Evolutionary conservation across 2,888 invertebrate genomes (phyloP), one percentile per base, ranked within the genome.

Genomic region (Ceraclea dissimilis): DNA sequence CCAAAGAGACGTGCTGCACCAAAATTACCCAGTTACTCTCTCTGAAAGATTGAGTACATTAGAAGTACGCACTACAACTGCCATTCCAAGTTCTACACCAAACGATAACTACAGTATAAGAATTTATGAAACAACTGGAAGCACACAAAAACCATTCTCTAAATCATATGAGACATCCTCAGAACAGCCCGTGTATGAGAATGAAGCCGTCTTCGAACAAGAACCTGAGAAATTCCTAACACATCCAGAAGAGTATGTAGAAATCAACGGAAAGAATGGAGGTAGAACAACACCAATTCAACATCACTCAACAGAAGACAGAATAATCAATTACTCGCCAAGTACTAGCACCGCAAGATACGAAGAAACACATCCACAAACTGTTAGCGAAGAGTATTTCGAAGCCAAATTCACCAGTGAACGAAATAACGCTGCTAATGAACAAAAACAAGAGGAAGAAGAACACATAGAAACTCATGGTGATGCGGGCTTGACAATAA

Each of bases 1-100:
- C 62, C 83, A 83, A 68, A 73, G 83, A 60, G 83, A 83, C 65
- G 76, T 83, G 2, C 66, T 83, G 4, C 82, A 83, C 63, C 83
- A 83, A 65, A 83, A 83, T 62, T 83, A 83, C 64, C 83, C 83
- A 1, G 79, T 82, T 0, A 81, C 82, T 5, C 62, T 77, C 20
- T 74, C 74, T 70, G 78, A 78, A 65, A 69, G 75, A 60, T 69
- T 68, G 59, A 78, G 74, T 60, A 80, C 79, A 21, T 69, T 57
- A 16, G 60, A 62, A 58, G 66, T 69, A 1, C 56, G 59, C 11
- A 57, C 59, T 5, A 60, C 60, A 26, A 62, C 67, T 0, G 64
- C 70, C 16, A 65, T 65, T 0, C 68, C 67, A n/a, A 70, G 68
- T 22, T 68, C 70, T 21, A 49, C 55, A 17, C 34, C 48, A 13